Evolutionary conservation across 30 jellyfish, hydroid and myxozoan genomes (phyloP).

Genomic region (Aurelia aurita): DNA sequence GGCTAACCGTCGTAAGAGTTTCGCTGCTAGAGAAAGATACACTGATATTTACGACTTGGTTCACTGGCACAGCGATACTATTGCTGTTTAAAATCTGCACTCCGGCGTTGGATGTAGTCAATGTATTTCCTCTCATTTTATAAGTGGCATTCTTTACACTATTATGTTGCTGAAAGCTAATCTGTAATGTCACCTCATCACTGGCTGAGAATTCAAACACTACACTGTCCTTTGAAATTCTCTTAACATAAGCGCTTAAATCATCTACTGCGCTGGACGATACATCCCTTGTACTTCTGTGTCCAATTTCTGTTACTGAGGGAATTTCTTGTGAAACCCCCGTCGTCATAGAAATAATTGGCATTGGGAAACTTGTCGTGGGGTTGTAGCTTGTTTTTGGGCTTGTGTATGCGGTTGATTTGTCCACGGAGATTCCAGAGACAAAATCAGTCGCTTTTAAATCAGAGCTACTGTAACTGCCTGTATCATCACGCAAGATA

Average conservation of each 20-base stretch:
- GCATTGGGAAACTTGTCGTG: constrained; percentile 12
- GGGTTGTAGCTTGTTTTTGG: constrained; percentile 39
- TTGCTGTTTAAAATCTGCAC: neutral
- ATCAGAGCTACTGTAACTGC: too few species aligned
- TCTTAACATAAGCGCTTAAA: too few species aligned
- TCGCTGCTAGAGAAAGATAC: neutral
- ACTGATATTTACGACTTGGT: constrained; percentile 6
- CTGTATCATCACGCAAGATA: too few species aligned
- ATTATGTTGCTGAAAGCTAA: too few species aligned
- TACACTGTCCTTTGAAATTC: too few species aligned
- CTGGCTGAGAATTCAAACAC: constrained; percentile 2
- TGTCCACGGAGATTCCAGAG: too few species aligned
- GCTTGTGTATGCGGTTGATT: neutral
- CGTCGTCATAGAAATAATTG: constrained; percentile 15
- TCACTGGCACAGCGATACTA: constrained; percentile 28
- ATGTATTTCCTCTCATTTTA: neutral
- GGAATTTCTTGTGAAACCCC: neutral
- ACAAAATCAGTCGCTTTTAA: too few species aligned
- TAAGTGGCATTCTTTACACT: neutral
- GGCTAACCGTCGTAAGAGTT: too few species aligned
- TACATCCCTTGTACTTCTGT: constrained; percentile 16
- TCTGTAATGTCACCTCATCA: too few species aligned
- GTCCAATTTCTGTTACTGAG: neutral
- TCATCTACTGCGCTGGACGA: neutral
- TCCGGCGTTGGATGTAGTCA: neutral